Conservation (phyloP, 2,888 invertebrate species). For the Protonemura montana region DNA sequence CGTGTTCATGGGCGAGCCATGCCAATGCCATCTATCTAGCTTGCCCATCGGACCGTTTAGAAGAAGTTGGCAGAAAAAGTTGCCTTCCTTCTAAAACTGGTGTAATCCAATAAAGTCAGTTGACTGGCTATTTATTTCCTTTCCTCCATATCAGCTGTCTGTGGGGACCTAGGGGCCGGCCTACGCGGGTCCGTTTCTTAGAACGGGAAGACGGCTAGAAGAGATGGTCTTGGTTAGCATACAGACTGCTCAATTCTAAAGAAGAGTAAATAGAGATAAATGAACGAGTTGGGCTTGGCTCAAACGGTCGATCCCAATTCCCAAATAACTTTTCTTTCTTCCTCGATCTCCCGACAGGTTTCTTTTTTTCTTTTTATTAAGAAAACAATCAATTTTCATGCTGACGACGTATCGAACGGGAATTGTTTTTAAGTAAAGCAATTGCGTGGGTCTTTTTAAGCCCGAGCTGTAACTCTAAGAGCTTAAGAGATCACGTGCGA, state of each 20-base stretch:
- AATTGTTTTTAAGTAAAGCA: slow-evolving; percentile 33
- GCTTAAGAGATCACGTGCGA: too few species aligned
- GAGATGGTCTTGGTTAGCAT: slow-evolving; percentile 23
- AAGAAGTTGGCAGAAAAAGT: slow-evolving; percentile 24
- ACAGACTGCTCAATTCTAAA: slow-evolving; percentile 29
- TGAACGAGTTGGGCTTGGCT: neutral
- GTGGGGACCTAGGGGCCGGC: slow-evolving; percentile 5
- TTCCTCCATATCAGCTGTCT: slow-evolving; percentile 36
- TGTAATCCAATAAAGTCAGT: slow-evolving; percentile 38
- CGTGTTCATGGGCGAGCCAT: neutral
- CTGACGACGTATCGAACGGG: slow-evolving; percentile 13
- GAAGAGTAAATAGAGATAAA: slow-evolving; percentile 35
- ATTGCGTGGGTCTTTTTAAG: neutral
- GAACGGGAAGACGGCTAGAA: neutral
- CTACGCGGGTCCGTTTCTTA: slow-evolving; percentile 24
- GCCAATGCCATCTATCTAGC: slow-evolving; percentile 15
- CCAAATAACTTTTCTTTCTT: slow-evolving; percentile 29
- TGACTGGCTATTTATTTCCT: slow-evolving; percentile 37
- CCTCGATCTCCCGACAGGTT: neutral
- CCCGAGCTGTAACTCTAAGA: neutral
- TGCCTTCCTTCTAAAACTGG: slow-evolving; percentile 22
- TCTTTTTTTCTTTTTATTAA: slow-evolving; percentile 29
- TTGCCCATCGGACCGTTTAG: slow-evolving; percentile 26
- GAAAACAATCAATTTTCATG: slow-evolving; percentile 38
- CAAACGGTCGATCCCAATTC: slow-evolving; percentile 22